Conservation (phyloP, 2,797 vertebrate species). For the Triplophysa bombifrons region DNA sequence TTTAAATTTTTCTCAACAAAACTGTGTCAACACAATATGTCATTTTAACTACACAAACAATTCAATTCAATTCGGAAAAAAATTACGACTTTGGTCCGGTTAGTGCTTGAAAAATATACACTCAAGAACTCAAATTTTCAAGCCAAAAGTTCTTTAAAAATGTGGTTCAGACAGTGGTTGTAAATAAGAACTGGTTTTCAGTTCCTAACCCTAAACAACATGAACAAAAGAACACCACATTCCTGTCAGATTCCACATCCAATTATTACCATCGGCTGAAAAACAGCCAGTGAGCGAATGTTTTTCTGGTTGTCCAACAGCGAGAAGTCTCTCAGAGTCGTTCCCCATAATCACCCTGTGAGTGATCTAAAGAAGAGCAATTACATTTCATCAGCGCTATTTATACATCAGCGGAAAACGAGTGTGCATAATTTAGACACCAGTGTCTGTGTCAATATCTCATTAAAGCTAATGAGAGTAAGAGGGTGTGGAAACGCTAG, state of each 20-base stretch:
- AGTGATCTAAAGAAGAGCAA: slow-evolving; percentile 57
- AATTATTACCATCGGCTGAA: slow-evolving; percentile 43
- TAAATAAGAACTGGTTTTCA: neutral
- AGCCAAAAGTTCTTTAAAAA: neutral
- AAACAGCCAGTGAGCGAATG: neutral
- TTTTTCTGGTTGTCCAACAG: slow-evolving; percentile 6
- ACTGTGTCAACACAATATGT: no score
- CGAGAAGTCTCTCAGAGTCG: slow-evolving; percentile 15
- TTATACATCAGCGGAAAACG: slow-evolving; percentile 61
- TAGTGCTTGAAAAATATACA: neutral
- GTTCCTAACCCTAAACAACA: slow-evolving; percentile 7
- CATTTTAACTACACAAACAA: no score
- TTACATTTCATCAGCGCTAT: slow-evolving; percentile 60
- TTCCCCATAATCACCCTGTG: slow-evolving; percentile 47
- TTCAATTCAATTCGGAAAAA: no score
- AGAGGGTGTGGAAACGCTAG: slow-evolving; percentile 56
- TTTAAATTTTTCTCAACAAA: no score
- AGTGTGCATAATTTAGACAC: slow-evolving; percentile 62
- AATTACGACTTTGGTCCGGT: no score
- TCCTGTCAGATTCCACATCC: slow-evolving; percentile 44
- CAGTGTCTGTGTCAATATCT: slow-evolving; percentile 67
- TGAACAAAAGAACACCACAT: slow-evolving; percentile 46
- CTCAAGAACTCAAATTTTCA: neutral
- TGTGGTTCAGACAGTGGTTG: neutral
- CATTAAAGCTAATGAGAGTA: slow-evolving; percentile 63